Evolutionary conservation across 1,140 invertebrate genomes (phyloP), one percentile per base, ranked within the genome.

Genomic region (Scylla paramamosain): DNA sequence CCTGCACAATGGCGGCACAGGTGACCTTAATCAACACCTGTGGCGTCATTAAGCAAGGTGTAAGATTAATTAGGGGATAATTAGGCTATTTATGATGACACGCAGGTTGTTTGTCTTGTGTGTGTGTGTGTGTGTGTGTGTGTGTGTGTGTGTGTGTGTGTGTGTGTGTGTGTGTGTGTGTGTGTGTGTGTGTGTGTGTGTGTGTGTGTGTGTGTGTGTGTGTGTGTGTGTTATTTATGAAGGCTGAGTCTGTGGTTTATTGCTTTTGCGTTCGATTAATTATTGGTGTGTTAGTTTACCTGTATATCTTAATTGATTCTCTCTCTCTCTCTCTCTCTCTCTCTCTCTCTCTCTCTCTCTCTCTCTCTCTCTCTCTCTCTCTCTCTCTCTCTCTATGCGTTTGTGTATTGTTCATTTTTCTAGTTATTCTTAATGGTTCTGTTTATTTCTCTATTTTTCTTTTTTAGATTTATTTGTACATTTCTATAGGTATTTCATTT

Each of bases 51-150:
- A 77, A n/a, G 20, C 67, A n/a, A 77, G 67, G 20, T 77, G 67
- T n/a, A 8, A 77, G 67, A 77, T 77, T 77, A 77, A 77, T 77
- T 77, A 77, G 25, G n/a, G 67, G 67, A 77, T 77, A 77, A 77
- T 77, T 77, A 77, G 25, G 20, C 10, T 25, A 77, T 77, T 77
- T 77, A 77, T 77, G 16, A 77, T 0, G 67, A 77, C 67, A 77
- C 7, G 20, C n/a, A 20, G 6, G 67, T n/a, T 12, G 67, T 77
- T 25, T n/a, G n/a, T 77, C 52, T 59, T 59, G 67, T 77, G 67
- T 77, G 67, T 77, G 67, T 77, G 67, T 77, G 67, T 77, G 67
- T 77, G 67, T 77, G 67, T 77, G 67, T 77, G 67, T 77, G 67
- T 77, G 67, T 25, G 67, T 77, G 67, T 77, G 67, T 77, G 67